A percentile compares a stretch with the other conserved stretches of the same genome.
These are phyloP conservation scores for Trichonephila clavipes DNA, from an alignment of 1,140 invertebrate genomes.

Conservation along the genomic window DNA sequence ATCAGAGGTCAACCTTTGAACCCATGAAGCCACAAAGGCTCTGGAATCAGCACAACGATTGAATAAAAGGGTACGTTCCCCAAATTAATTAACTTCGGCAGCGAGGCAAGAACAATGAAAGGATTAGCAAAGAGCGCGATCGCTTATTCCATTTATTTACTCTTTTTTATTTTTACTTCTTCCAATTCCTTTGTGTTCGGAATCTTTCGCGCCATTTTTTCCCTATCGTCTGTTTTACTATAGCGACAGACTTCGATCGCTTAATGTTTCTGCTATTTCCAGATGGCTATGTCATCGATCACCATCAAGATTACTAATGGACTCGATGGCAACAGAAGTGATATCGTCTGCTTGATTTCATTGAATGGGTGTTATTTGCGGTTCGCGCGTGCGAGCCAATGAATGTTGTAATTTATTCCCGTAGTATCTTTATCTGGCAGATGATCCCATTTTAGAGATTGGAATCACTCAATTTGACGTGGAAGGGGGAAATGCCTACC, in stretches of 20 bases:
- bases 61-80: background rate
- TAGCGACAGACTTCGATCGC: background rate
- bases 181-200: background rate
- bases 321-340: slow-evolving; percentile 1
- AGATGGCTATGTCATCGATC: background rate
- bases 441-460: background rate
- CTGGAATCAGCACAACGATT: background rate
- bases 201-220: background rate
- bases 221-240: background rate
- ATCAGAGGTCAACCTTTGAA: no score
- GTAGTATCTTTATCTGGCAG: background rate
- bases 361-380: background rate
- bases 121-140: background rate
- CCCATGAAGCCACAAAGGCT: no score
- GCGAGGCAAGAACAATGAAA: background rate
- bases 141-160: slow-evolving; percentile 12
- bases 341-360: background rate
- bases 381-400: background rate
- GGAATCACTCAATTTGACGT: background rate
- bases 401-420: background rate
- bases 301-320: slow-evolving; percentile 16
- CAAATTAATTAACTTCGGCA: slow-evolving; percentile 6
- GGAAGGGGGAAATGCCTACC: no score
- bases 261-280: background rate
- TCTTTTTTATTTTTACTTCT: background rate